These are phyloP conservation scores for Oryzias javanicus DNA, from an alignment of 2,113 vertebrate genomes.

Conservation along the genomic window DNA sequence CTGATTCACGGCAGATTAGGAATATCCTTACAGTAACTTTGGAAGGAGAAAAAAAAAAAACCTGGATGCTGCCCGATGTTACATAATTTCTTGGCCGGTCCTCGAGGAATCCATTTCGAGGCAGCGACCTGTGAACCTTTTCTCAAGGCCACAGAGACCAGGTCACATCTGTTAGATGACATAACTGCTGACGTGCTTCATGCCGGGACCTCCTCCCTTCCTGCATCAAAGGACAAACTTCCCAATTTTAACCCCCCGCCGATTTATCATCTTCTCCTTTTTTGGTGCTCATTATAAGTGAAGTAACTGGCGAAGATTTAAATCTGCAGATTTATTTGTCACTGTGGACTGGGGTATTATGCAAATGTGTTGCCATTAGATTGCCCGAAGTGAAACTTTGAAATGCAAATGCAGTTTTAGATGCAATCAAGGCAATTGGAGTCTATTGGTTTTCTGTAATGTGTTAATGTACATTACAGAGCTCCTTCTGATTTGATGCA, in stretches of 20 bases:
- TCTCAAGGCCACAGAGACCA: slow-evolving; percentile 15
- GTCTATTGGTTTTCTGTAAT: slow-evolving; percentile 26
- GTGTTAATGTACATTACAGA: slow-evolving; percentile 39
- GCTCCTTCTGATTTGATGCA: slow-evolving; percentile 26
- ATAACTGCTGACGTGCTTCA: slow-evolving; percentile 1
- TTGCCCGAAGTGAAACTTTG: slow-evolving; percentile 20
- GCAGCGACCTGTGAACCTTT: slow-evolving; percentile 45
- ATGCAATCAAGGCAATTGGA: slow-evolving; percentile 27
- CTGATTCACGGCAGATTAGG: slow-evolving; percentile 15
- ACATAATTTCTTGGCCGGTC: slow-evolving; percentile 43
- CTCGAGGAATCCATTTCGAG: slow-evolving; percentile 28
- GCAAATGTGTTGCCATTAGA: slow-evolving; percentile 24
- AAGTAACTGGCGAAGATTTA: slow-evolving; percentile 1
- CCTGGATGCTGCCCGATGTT: slow-evolving; percentile 16
- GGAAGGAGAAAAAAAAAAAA: slow-evolving; percentile 41
- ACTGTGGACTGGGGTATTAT: slow-evolving; percentile 23
- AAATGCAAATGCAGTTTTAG: slow-evolving; percentile 31
- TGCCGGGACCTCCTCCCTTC: slow-evolving; percentile 39
- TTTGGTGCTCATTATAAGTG: slow-evolving; percentile 11
- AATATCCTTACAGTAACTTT: slow-evolving; percentile 37
- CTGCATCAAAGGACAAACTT: slow-evolving; percentile 18
- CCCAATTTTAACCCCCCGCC: neutral
- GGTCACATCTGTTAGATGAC: slow-evolving; percentile 45
- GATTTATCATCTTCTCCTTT: slow-evolving; percentile 20
- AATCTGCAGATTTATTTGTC: slow-evolving; percentile 28